Base-by-base conservation (phyloP, 2,113 vertebrate genomes). In the Herpetotheres cachinnans region DNA sequence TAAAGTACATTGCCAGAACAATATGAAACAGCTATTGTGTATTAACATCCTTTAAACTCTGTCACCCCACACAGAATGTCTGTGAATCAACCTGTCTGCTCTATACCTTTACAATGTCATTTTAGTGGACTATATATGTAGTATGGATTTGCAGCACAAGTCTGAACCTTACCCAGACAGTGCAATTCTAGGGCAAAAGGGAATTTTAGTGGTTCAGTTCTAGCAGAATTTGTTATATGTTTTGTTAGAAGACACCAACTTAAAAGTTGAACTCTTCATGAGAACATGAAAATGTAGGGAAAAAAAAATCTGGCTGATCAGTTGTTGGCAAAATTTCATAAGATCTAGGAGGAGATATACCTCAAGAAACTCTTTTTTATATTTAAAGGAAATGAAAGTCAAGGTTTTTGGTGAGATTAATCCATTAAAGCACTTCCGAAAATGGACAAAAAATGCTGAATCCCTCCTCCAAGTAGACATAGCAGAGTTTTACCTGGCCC, bases 321-420 rank as follows among this genome's bases (percentile, higher is more conserved):
- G 1, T 3, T 55, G 2, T 30, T 8, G 18, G 2, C 1, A 63
- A 79, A 49, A 30, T 40, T 63, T 72, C 2, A 1, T 14, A 63
- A 63, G 20, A 40, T 80, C 16, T 63, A 34, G 10, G 16, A 62
- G 20, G 6, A 85, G 9, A 22, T 16, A 32, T 6, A 65, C 4
- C 3, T 47, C 49, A 70, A 19, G 3, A 81, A 91, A 16, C 3
- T 24, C 24, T 11, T 44, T 59, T 52, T 80, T 50, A 16, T 61
- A 36, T 70, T 74, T 84, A 65, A 91, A 61, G 36, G 56, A 72
- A 44, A 47, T 4, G 5, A 29, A 42, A 65, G 5, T 30, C 7
- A 40, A 16, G 6, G 2, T 22, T 47, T 82, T 54, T 27, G 42
- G 8, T 49, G 40, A 61, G 8, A 55, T 40, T 32, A 72, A 69